Percentiles rank a stretch among this genome's conserved stretches.
These are phyloP conservation scores for Leuciscus idus DNA, from an alignment of 2,113 vertebrate genomes.

Conservation along the genomic window DNA sequence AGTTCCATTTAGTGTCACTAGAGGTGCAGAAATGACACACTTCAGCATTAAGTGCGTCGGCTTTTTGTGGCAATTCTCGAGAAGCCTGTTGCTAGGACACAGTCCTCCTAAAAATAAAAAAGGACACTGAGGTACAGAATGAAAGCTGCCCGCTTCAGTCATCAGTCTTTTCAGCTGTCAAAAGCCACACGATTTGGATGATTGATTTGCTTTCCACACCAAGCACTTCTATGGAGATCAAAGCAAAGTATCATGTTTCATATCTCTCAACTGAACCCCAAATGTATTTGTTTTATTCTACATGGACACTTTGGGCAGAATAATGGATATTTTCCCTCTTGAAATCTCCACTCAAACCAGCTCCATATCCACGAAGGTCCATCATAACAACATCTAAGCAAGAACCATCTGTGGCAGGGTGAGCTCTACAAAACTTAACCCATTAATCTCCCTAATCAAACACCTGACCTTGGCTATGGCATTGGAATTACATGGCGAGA, in stretches of 20 bases:
- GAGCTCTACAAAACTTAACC: slow-evolving; percentile 39
- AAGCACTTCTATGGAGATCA: slow-evolving; percentile 16
- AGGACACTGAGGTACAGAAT: slow-evolving; percentile 46
- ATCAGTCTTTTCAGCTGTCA: slow-evolving; percentile 36
- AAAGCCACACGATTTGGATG: slow-evolving; percentile 13
- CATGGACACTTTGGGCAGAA: not conserved
- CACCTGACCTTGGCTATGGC: slow-evolving; percentile 2
- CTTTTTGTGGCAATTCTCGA: slow-evolving; percentile 47
- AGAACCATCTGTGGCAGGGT: not conserved
- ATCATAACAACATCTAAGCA: not conserved
- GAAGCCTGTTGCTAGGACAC: slow-evolving; percentile 66
- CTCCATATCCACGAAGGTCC: not conserved
- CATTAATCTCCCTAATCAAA: slow-evolving; percentile 41
- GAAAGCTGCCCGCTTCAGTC: slow-evolving; percentile 36
- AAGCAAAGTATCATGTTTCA: slow-evolving; percentile 1
- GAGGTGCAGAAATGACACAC: slow-evolving; percentile 2
- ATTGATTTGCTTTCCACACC: slow-evolving; percentile 22
- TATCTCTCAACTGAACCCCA: not conserved
- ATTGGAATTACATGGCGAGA: slow-evolving; percentile 19
- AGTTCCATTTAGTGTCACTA: not conserved
- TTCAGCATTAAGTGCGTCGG: not conserved
- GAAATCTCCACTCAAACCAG: not conserved
- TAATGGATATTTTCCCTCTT: not conserved
- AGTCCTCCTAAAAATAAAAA: slow-evolving; percentile 47
- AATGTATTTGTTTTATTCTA: not conserved